A percentile compares a stretch with the other conserved stretches of the same genome.
These are phyloP conservation scores for Stichopus chloronotus DNA, from an alignment of 35 echinoderm and acorn worm species.

Conservation along the genomic window DNA sequence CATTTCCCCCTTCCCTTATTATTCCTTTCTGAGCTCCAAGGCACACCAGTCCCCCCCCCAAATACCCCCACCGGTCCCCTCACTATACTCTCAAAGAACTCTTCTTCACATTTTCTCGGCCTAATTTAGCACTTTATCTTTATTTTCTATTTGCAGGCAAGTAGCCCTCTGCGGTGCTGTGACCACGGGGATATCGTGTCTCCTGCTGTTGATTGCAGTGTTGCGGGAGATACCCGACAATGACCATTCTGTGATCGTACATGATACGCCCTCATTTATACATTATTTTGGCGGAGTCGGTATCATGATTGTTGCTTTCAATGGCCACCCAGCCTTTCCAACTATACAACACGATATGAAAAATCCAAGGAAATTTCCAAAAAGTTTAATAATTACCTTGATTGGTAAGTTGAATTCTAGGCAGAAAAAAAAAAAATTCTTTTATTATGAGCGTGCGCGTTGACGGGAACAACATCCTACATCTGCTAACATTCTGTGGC, in stretches of 20 bases:
- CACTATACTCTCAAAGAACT: too few relatives aligned
- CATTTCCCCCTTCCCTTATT: too few relatives aligned
- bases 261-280: background rate
- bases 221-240: background rate
- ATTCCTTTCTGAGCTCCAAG: too few relatives aligned
- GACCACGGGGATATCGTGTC: conserved; percentile 2
- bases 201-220: background rate
- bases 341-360: conserved; percentile 48
- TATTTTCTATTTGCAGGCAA: background rate
- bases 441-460: too few relatives aligned
- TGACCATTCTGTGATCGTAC: background rate
- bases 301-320: conserved; percentile 34
- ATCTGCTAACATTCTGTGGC: too few relatives aligned
- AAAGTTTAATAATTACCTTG: background rate
- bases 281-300: conserved; percentile 25
- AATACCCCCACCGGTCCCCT: too few relatives aligned
- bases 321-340: conserved; percentile 12
- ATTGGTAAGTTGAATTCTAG: background rate
- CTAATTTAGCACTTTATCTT: too few relatives aligned
- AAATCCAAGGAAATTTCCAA: conserved; percentile 1
- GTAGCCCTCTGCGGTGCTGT: background rate
- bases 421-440: too few relatives aligned
- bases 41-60: too few relatives aligned
- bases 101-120: too few relatives aligned
- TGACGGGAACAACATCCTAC: too few relatives aligned